These are phyloP conservation scores for Glyptemys insculpta DNA, from an alignment of 2,797 vertebrate genomes.

Conservation along the genomic window DNA sequence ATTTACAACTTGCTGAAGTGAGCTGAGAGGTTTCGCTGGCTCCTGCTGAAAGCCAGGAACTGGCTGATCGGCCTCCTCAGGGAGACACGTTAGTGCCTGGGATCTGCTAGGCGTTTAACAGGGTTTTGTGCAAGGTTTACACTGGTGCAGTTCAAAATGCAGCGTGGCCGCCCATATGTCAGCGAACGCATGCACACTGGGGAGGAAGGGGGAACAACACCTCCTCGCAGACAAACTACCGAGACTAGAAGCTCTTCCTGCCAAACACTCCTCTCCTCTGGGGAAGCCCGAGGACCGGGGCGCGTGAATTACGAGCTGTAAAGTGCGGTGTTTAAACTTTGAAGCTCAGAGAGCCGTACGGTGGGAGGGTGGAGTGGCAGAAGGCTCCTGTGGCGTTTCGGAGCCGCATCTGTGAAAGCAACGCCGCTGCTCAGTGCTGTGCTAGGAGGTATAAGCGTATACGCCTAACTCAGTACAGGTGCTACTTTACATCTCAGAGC, in stretches of 20 bases:
- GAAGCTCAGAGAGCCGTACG: not conserved
- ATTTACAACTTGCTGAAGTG: not conserved
- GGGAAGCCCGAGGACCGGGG: not conserved
- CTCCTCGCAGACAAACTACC: not conserved
- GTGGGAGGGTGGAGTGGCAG: not conserved
- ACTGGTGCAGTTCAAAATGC: not conserved
- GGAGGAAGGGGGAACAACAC: accelerated
- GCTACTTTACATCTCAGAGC: not conserved
- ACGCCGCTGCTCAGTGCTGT: not conserved
- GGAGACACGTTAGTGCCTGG: not conserved
- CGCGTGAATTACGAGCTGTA: not conserved
- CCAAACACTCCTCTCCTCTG: not conserved
- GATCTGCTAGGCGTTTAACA: not conserved
- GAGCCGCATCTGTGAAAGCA: not conserved
- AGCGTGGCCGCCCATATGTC: not conserved
- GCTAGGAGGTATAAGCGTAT: not conserved
- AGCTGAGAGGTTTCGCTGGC: not conserved
- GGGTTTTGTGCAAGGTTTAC: not conserved
- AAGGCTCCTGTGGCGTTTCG: no score
- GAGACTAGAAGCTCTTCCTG: not conserved
- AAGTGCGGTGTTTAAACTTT: not conserved
- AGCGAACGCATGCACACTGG: no score
- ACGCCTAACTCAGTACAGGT: not conserved
- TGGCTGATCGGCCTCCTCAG: not conserved
- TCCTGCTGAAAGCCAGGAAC: not conserved